Base-by-base conservation (phyloP, 2,888 invertebrate species). In the Amorpha juglandis region DNA sequence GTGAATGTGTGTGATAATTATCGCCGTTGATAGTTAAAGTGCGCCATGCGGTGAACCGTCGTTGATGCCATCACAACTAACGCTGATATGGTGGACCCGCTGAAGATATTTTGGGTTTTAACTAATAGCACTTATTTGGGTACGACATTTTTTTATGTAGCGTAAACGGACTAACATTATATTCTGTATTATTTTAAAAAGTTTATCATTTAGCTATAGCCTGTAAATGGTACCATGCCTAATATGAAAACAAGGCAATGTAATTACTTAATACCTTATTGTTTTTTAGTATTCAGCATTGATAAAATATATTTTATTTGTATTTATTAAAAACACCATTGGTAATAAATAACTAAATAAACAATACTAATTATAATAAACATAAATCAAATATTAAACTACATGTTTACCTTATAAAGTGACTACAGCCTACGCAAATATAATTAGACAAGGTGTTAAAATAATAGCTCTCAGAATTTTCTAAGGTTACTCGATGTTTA, bases 121-220 rank as follows among this genome's bases (percentile, higher is more conserved):
- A 96, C 96, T 93, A 96, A 96, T 94, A 96, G 96, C 94, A 96
- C 96, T 83, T 96, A 96, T 86, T 90, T 96, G 88, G 96, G 96
- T 97, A 95, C 83, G 86, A 78, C 45, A n/a, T 21, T 48, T 63
- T 68, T 67, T 63, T 66, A 14, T n/a, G n/a, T 48, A 12, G 21
- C 8, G n/a, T 21, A 19, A 45, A 45, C 6, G 14, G 4, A 14
- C 45, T 12, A 12, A 11, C 14, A 45, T 45, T 38, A 8, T 38
- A 27, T 38, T 38, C 38, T 9, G 38, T 8, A 9, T 38, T 38
- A 3, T 27, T 27, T 27, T 3, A 27, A 27, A 27, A 27, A 3
- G 27, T 27, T 27, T 27, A 27, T 27, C 27, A 27, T 3, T 27
- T 3, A n/a, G n/a, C n/a, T n/a, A 27, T 27, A 3, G 27, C 2